Conservation (phyloP, 2,888 invertebrate species). For the Metellina segmentata region DNA sequence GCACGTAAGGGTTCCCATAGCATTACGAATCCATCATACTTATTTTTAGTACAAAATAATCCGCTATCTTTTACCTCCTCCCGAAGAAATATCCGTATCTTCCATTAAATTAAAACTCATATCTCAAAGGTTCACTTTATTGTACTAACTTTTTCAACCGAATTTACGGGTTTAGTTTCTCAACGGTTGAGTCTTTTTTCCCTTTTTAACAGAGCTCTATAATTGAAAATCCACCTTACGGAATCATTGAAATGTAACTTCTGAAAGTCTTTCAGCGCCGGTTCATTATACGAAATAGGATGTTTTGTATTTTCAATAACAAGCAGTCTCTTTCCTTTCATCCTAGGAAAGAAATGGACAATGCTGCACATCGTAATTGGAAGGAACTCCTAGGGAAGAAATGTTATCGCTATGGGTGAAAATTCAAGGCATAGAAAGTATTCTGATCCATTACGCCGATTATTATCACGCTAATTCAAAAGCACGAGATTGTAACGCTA, state of each 20-base stretch:
- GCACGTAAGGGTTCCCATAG: too few species aligned
- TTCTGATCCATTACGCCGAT: not conserved
- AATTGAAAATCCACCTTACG: not conserved
- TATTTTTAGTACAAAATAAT: too few species aligned
- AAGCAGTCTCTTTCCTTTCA: not conserved
- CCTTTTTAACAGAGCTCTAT: not conserved
- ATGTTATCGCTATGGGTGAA: not conserved
- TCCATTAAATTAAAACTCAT: not conserved
- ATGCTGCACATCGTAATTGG: not conserved
- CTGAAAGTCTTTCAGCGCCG: not conserved
- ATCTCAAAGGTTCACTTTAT: not conserved
- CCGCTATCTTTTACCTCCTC: too few species aligned
- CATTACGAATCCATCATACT: too few species aligned
- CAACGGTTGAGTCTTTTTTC: not conserved
- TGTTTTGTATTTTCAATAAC: not conserved
- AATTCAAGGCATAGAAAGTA: not conserved
- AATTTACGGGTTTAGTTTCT: not conserved
- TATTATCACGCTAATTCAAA: not conserved
- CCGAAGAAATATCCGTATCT: not conserved
- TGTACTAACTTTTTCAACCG: not conserved
- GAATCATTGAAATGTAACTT: constrained; percentile 12
- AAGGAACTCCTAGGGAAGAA: not conserved
- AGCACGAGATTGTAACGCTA: not conserved
- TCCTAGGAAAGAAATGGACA: not conserved
- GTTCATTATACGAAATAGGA: constrained; percentile 2